phyloP scores from a whole-genome alignment of 2,888 invertebrate species.

The Oegoconia quadripuncta region DNA sequence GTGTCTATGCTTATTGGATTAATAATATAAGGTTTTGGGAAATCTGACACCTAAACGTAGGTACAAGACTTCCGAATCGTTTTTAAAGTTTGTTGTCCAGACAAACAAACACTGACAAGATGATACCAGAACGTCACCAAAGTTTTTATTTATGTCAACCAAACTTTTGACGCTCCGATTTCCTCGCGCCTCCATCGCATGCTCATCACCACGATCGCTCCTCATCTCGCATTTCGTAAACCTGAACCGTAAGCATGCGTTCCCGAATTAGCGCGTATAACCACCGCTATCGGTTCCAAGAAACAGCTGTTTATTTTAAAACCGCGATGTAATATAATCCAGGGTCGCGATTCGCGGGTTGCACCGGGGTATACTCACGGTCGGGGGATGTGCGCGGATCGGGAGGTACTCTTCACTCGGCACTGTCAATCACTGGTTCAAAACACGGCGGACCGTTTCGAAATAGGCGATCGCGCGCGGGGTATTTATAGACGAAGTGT shows the following conservation, averaged over 20 bases:
- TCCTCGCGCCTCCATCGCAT: too few relatives aligned
- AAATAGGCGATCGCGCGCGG: conserved; percentile 76
- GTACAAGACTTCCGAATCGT: too few relatives aligned
- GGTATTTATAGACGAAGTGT: conserved; percentile 76
- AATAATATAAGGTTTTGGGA: too few relatives aligned
- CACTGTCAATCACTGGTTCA: conserved; percentile 78
- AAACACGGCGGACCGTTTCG: conserved; percentile 74
- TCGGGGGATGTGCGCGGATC: conserved; percentile 44
- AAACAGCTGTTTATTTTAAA: conserved; percentile 75
- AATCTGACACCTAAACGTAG: too few relatives aligned
- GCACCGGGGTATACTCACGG: conserved; percentile 56
- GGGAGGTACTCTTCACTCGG: conserved; percentile 66
- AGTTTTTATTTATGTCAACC: too few relatives aligned
- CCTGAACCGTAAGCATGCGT: conserved; percentile 37
- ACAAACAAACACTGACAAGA: too few relatives aligned
- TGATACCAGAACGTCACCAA: too few relatives aligned
- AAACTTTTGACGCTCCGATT: too few relatives aligned
- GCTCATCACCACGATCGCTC: neutral
- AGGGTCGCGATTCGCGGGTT: conserved; percentile 23
- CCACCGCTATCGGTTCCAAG: conserved; percentile 60
- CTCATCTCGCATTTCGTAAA: conserved; percentile 51
- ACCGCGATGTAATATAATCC: conserved; percentile 55
- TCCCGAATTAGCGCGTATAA: conserved; percentile 69
- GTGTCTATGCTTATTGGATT: too few relatives aligned
- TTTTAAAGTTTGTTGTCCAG: too few relatives aligned